phyloP scores from a whole-genome alignment of 2,113 vertebrate genomes.

The Cacatua alba region DNA sequence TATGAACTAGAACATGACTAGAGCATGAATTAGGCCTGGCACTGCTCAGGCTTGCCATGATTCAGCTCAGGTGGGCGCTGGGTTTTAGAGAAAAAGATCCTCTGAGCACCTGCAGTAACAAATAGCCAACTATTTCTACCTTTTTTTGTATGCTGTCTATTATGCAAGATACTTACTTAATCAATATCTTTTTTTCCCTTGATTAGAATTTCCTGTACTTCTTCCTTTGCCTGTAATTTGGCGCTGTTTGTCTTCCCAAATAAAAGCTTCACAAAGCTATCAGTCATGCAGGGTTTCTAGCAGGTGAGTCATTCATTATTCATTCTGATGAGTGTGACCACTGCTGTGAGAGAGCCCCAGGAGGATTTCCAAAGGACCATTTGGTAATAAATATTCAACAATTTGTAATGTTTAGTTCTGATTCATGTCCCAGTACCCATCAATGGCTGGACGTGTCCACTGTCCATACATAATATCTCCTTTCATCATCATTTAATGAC shows the following conservation, averaged over 20 bases:
- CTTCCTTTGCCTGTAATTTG: background rate
- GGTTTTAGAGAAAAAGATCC: background rate
- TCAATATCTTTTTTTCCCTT: background rate
- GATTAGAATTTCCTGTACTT: background rate
- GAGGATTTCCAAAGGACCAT: slow-evolving; percentile 29
- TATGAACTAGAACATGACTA: background rate
- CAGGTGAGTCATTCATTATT: slow-evolving; percentile 40
- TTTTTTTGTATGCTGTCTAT: background rate
- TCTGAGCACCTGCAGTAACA: background rate
- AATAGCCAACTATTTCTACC: background rate
- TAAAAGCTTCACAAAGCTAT: background rate
- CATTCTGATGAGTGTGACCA: background rate
- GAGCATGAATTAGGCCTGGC: background rate
- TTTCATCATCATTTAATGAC: slow-evolving; percentile 32
- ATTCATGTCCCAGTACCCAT: background rate
- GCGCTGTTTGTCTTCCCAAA: background rate
- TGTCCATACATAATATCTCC: background rate
- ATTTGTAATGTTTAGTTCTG: slow-evolving; percentile 39
- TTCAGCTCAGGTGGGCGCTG: background rate
- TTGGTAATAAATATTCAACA: slow-evolving; percentile 65
- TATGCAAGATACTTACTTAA: background rate
- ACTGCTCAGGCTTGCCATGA: background rate
- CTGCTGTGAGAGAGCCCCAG: background rate
- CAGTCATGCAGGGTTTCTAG: background rate
- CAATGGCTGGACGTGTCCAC: background rate